These are phyloP conservation scores for Pseudococcus viburni DNA, from an alignment of 2,888 invertebrate species.

Conservation along the genomic window DNA sequence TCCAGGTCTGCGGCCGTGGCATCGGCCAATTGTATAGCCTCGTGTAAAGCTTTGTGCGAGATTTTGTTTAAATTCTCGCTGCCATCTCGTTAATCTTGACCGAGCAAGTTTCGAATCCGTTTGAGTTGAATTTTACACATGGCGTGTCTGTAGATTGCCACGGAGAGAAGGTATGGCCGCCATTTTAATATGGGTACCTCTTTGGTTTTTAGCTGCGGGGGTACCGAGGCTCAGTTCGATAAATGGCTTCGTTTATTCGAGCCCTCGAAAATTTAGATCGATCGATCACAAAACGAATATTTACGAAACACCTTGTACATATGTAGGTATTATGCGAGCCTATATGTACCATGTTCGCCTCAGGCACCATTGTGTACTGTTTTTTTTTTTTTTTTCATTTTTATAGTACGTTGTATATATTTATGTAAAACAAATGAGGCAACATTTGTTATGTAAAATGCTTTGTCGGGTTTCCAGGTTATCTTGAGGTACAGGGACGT, in stretches of 20 bases:
- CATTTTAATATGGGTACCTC: background rate
- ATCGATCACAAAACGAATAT: slow-evolving; percentile 31
- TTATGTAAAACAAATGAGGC: slow-evolving; percentile 57
- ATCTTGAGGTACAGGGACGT: background rate
- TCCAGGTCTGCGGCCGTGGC: background rate
- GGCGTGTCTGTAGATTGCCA: background rate
- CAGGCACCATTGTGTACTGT: background rate
- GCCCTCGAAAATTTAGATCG: background rate
- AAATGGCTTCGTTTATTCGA: slow-evolving; percentile 15
- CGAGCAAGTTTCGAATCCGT: slow-evolving; percentile 13
- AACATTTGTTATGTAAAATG: slow-evolving; percentile 55
- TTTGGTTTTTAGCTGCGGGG: background rate
- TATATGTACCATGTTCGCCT: slow-evolving; percentile 1
- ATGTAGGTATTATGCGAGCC: background rate
- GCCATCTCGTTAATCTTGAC: slow-evolving; percentile 25
- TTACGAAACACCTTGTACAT: slow-evolving; percentile 41
- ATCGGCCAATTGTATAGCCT: background rate
- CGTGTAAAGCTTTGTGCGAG: background rate
- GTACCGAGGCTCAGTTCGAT: background rate
- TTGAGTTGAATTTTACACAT: background rate
- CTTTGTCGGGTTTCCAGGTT: slow-evolving; percentile 41
- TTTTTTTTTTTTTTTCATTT: background rate
- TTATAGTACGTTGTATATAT: background rate
- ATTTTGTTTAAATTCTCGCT: slow-evolving; percentile 22
- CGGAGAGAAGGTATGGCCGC: background rate